Conservation (phyloP, 2,888 invertebrate genomes). For the Anthophora plumipes region DNA sequence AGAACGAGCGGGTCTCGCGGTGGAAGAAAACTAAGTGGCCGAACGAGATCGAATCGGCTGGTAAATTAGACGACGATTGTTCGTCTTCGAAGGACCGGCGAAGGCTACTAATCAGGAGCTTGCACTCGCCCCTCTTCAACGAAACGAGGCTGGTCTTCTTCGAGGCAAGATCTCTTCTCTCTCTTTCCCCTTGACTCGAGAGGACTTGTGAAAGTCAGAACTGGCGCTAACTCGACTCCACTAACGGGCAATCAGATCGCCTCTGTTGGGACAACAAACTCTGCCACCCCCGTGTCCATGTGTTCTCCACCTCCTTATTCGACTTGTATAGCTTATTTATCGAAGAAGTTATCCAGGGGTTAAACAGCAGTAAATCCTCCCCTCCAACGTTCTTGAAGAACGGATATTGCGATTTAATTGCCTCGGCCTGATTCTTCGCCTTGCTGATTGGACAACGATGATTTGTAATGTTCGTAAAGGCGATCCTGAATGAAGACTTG, state of each 20-base stretch:
- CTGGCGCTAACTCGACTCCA: constrained; percentile 79
- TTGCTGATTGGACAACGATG: constrained; percentile 79
- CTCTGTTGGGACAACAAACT: constrained; percentile 82
- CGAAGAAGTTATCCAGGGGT: constrained; percentile 81
- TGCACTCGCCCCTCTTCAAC: constrained; percentile 64
- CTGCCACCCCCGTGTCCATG: constrained; percentile 49
- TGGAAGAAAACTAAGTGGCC: constrained; percentile 52
- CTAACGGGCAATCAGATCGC: constrained; percentile 83
- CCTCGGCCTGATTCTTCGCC: constrained; percentile 65
- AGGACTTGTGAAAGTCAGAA: constrained; percentile 76
- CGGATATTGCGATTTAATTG: constrained; percentile 80
- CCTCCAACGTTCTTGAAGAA: constrained; percentile 48
- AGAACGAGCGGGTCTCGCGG: constrained; percentile 6
- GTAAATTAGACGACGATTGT: constrained; percentile 75
- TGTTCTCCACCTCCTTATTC: constrained; percentile 35
- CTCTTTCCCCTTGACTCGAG: constrained; percentile 50
- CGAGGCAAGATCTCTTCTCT: constrained; percentile 60
- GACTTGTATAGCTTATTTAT: constrained; percentile 82
- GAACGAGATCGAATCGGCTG: constrained; percentile 64
- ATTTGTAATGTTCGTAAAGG: constrained; percentile 68
- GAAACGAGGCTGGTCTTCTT: constrained; percentile 62
- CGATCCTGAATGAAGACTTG: not conserved
- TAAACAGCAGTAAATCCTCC: constrained; percentile 82
- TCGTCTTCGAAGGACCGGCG: constrained; percentile 57
- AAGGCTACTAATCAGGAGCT: constrained; percentile 77